Evolutionary conservation across 2,888 invertebrate genomes (phyloP).

Genomic region (Anarsia innoxiella): DNA sequence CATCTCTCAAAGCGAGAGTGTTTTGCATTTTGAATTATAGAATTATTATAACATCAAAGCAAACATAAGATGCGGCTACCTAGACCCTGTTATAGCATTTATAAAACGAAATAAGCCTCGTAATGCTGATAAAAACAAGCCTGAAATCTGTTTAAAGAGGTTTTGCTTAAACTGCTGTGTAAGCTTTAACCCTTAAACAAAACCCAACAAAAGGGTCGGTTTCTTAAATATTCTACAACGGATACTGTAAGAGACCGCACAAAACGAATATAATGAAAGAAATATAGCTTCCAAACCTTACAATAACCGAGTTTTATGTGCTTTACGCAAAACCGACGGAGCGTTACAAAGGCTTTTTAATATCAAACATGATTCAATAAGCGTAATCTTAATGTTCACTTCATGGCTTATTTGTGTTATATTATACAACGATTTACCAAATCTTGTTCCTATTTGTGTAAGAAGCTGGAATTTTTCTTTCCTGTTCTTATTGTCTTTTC

Average conservation of each 20-base stretch:
- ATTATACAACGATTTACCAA: no score
- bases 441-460: no score
- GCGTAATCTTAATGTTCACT: constrained; percentile 3
- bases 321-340: not conserved
- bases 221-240: constrained; percentile 32
- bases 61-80: no score
- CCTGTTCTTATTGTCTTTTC: no score
- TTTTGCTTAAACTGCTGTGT: constrained; percentile 26
- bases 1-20: no score
- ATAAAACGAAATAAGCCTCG: no score
- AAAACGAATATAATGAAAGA: constrained; percentile 12
- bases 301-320: constrained; percentile 10
- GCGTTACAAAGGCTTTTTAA: constrained; percentile 9
- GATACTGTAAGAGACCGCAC: constrained; percentile 4
- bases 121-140: constrained; percentile 3
- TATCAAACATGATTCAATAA: constrained; percentile 7
- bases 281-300: constrained; percentile 11
- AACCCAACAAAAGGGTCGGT: constrained; percentile 30
- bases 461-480: no score
- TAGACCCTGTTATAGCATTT: no score
- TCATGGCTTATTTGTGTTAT: not conserved
- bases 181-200: constrained; percentile 31
- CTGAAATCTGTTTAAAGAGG: constrained; percentile 4
- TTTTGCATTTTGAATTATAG: no score
- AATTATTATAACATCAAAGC: no score